phyloP scores from a whole-genome alignment of 2,113 vertebrate genomes.

The Hemibates koningsi region DNA sequence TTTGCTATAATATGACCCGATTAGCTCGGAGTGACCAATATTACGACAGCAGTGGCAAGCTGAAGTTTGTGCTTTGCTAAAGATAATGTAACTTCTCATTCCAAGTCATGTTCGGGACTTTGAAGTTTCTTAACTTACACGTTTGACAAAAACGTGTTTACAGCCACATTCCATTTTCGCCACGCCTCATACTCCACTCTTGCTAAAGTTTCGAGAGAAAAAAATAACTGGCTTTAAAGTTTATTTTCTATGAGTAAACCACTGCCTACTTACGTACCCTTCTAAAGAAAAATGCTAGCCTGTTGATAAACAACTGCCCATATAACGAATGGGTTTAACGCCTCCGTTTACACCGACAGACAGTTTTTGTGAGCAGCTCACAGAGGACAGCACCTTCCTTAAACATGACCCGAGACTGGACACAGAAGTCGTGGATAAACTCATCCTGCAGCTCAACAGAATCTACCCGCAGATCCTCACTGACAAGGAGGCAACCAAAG shows the following conservation, averaged over 20 bases:
- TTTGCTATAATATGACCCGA: neutral
- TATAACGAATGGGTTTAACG: neutral
- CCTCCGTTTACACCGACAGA: slow-evolving; percentile 34
- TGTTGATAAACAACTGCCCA: neutral
- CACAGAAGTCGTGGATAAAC: slow-evolving; percentile 87
- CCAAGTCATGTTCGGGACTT: neutral
- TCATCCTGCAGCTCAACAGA: slow-evolving; percentile 92
- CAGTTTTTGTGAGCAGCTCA: slow-evolving; percentile 81
- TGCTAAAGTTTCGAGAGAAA: neutral
- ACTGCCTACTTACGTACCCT: neutral
- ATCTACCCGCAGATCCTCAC: slow-evolving; percentile 94
- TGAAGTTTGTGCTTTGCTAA: neutral
- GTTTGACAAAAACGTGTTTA: neutral
- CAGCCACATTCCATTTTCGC: neutral
- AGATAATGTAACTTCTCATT: neutral
- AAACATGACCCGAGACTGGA: slow-evolving; percentile 75
- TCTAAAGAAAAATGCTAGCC: neutral
- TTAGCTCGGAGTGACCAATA: neutral
- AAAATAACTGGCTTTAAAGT: neutral
- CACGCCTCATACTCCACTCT: neutral
- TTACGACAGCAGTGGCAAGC: neutral
- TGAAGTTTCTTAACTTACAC: neutral
- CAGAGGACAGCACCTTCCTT: slow-evolving; percentile 82
- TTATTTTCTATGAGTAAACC: neutral
- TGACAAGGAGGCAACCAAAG: slow-evolving; percentile 90